Conservation (phyloP, 2,113 vertebrate species). For the Atractosteus spatula region DNA sequence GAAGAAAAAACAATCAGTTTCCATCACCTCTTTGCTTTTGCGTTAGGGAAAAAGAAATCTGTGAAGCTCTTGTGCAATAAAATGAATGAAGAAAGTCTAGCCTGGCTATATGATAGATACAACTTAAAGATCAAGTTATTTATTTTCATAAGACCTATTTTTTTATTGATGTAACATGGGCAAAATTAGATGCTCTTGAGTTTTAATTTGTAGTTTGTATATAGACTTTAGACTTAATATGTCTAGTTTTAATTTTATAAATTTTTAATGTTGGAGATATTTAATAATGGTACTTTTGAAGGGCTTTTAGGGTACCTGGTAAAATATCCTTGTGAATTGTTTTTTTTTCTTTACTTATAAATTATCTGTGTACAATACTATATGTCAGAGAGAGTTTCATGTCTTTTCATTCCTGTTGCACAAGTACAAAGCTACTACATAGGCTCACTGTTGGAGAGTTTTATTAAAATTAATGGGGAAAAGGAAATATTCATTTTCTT, state of each 20-base stretch:
- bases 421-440: background rate
- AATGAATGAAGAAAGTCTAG: slow-evolving; percentile 44
- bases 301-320: slow-evolving; percentile 5
- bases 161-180: slow-evolving; percentile 52
- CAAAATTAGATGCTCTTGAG: slow-evolving; percentile 30
- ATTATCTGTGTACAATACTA: background rate
- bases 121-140: slow-evolving; percentile 57
- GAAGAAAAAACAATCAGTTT: slow-evolving; percentile 11
- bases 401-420: background rate
- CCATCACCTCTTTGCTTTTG: slow-evolving; percentile 27
- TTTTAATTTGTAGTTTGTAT: slow-evolving; percentile 42
- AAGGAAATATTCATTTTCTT: slow-evolving; percentile 28
- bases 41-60: slow-evolving; percentile 34
- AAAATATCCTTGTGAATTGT: background rate
- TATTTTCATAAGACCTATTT: slow-evolving; percentile 68
- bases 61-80: slow-evolving; percentile 64
- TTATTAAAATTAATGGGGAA: slow-evolving; percentile 3
- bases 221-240: slow-evolving; percentile 22
- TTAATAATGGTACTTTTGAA: slow-evolving; percentile 12
- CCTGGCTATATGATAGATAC: slow-evolving; percentile 30
- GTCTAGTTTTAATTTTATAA: slow-evolving; percentile 9
- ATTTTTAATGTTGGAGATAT: slow-evolving; percentile 6
- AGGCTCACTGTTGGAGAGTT: background rate
- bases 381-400: background rate
- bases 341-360: background rate